phyloP scores from a whole-genome alignment of 2,888 invertebrate genomes.

The Melinaea menophilus region DNA sequence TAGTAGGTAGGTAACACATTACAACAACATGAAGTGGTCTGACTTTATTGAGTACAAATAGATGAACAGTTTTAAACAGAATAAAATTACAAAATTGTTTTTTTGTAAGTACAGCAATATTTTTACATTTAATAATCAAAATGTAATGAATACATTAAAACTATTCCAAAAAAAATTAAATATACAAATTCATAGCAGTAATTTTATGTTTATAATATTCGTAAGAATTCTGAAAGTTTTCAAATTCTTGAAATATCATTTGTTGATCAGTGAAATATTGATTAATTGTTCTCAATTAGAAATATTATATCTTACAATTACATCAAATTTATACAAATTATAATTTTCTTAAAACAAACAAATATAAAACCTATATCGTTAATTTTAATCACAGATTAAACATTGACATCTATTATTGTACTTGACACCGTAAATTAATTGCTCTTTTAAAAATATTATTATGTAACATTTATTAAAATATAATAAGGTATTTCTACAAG shows the following conservation, averaged over 20 bases:
- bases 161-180: neutral
- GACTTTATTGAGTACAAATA: constrained; percentile 3
- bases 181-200: neutral
- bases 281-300: neutral
- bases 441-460: too few relatives aligned
- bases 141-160: neutral
- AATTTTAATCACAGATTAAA: constrained; percentile 4
- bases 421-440: neutral
- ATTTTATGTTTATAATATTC: neutral
- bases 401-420: constrained; percentile 2
- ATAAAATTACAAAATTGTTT: neutral
- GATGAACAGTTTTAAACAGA: constrained; percentile 4
- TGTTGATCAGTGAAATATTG: neutral
- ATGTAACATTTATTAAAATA: too few relatives aligned
- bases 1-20: too few relatives aligned
- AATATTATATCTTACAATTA: neutral
- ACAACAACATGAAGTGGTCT: neutral
- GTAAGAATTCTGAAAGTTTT: neutral
- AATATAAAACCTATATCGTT: neutral
- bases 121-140: neutral
- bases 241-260: neutral
- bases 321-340: neutral
- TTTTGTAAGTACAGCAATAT: neutral
- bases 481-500: too few relatives aligned
- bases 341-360: neutral